Percentiles rank a stretch among this genome's conserved stretches.
These are phyloP conservation scores for Nothura maculosa DNA, from an alignment of 2,797 vertebrate species.

Conservation along the genomic window DNA sequence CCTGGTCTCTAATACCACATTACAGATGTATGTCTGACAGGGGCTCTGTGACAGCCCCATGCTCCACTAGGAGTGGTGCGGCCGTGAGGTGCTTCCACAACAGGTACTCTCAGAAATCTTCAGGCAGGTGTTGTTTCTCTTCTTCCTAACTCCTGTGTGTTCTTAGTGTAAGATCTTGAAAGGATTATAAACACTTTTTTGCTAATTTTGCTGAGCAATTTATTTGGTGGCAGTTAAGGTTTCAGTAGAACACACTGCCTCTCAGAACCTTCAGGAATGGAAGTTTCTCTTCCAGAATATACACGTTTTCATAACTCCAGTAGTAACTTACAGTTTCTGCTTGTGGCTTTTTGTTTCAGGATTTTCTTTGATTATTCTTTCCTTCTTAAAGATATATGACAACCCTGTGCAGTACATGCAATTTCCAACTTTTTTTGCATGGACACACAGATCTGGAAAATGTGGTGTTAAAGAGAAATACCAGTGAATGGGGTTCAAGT, in stretches of 20 bases:
- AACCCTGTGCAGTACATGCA: neutral
- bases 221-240: neutral
- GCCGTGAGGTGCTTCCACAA: neutral
- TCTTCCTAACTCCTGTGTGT: neutral
- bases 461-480: neutral
- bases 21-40: fast-evolving
- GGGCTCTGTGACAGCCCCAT: neutral
- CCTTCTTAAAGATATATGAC: neutral
- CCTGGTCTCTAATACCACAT: neutral
- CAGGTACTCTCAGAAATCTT: neutral
- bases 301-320: neutral
- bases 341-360: neutral
- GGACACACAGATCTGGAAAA: neutral
- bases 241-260: neutral
- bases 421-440: neutral
- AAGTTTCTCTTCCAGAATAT: neutral
- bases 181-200: neutral
- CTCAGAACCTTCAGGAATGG: neutral
- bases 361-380: neutral
- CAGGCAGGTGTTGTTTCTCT: neutral
- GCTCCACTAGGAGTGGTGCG: neutral
- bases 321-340: neutral
- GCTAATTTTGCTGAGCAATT: neutral
- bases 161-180: neutral
- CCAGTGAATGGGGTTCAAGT: neutral